Evolutionary conservation across 2,797 vertebrate species (phyloP).

Genomic region (Enteromius radiatus): DNA sequence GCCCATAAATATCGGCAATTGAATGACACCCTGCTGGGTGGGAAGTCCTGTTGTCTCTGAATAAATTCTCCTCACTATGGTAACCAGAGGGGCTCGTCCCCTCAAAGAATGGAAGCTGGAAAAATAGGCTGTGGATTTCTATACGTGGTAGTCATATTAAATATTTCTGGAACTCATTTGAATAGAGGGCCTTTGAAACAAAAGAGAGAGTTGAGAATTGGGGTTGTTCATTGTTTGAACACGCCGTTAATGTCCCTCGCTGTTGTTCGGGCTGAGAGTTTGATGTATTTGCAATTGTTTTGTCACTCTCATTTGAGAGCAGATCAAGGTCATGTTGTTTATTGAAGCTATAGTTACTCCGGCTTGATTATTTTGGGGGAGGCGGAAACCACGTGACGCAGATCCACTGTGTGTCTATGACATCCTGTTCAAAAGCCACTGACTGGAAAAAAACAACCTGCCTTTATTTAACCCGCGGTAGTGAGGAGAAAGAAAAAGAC

Average conservation of each 20-base stretch:
- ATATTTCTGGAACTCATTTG: constrained; percentile 18
- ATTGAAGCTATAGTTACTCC: constrained; percentile 6
- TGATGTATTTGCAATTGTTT: constrained; percentile 56
- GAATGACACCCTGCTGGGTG: constrained; percentile 7
- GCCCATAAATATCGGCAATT: constrained; percentile 22
- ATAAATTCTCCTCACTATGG: constrained; percentile 33
- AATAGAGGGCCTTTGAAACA: constrained; percentile 43
- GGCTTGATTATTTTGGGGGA: constrained; percentile 49
- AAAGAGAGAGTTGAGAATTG: constrained; percentile 10
- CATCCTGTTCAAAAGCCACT: constrained; percentile 57
- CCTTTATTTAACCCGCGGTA: constrained; percentile 36
- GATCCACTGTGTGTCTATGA: constrained; percentile 51
- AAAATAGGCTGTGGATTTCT: constrained; percentile 26
- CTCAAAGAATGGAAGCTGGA: constrained; percentile 5
- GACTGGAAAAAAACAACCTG: constrained; percentile 41
- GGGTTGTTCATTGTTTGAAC: constrained; percentile 37
- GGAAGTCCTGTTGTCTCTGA: constrained; percentile 34
- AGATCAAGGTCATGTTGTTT: constrained; percentile 47
- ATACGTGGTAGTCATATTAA: constrained; percentile 14
- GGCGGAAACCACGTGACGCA: constrained; percentile 52
- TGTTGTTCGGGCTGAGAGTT: constrained; percentile 45
- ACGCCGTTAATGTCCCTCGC: neutral
- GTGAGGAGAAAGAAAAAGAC: constrained; percentile 21
- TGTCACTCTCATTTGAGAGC: constrained; percentile 34
- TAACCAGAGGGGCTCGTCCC: constrained; percentile 2